Evolutionary conservation across 2,888 invertebrate genomes (phyloP), one percentile per base, ranked within the genome.

Genomic region (Mimas tiliae): DNA sequence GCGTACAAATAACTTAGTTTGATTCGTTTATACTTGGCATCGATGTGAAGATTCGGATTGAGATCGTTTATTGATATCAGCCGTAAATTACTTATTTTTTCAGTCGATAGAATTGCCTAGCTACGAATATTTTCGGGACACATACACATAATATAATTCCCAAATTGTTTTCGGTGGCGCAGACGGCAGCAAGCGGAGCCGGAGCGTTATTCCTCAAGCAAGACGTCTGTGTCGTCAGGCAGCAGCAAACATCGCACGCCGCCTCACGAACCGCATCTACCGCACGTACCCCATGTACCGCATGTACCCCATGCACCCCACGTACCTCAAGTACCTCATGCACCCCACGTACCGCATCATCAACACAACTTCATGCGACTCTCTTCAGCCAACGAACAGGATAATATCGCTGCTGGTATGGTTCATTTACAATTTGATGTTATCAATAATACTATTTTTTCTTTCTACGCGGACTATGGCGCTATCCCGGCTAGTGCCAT

Each of bases 121-220:
- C 38, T 38, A 38, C 0, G 9, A 38, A 38, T 7, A 0, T 9
- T 9, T 38, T 38, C 7, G 38, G 7, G 7, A 38, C 38, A 7
- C 9, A 9, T 38, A 38, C 34, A 6, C 0, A 9, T 38, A 38
- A 38, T 38, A 9, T 38, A 1, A 38, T 38, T 38, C 9, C 38
- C 3, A 38, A 27, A 45, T 50, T 19, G 19, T 19, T 50, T 9
- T 14, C 12, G 19, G 16, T 21, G 53, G 1, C n/a, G 51, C 42
- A 93, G 94, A 73, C 83, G 93, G 27, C 94, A 94, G 71, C 94
- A 93, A 73, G 94, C 94, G 0, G 94, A 94, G 69, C 94, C 94
- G 1, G 94, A 94, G 75, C 87, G 93, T 38, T 91, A 84, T 70
- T 83, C 89, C 8, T 87, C 89, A 0, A 89, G 91, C 75, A 94